Base-by-base conservation (phyloP, 2,797 vertebrate genomes). In the Leptoclinus maculatus region DNA sequence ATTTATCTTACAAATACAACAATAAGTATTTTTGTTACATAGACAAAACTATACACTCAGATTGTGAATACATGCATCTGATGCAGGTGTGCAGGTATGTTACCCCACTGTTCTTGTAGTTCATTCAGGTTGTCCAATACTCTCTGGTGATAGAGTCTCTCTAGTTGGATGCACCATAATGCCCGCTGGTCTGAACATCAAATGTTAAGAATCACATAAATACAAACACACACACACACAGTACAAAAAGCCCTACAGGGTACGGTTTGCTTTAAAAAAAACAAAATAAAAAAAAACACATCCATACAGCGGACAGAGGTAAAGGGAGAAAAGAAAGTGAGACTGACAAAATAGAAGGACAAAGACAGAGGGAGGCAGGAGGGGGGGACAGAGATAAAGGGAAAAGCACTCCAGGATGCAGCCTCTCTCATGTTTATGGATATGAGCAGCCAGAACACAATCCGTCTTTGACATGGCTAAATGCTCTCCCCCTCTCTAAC, bases 31-130 rank as follows among this genome's bases (percentile, higher is more conserved):
- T 27, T 63, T 36, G 60, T 45, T 74, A 56, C 23, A 69, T 2
- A 16, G 2, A 66, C 12, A 45, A 21, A 36, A 38, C 64, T 23
- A 23, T 59, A 21, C 4, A 6, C 11, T 60, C 19, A 1, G 13
- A 49, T 36, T 74, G 34, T 79, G n/a, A 34, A 62, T 67, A 27
- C 14, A 4, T 58, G 54, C 8, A 12, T 78, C 4, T 29, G 36
- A 21, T 60, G 53, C 27, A 21, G n/a, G 41, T 77, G 56, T 73
- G 70, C 25, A 34, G 56, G 45, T 25, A 10, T 25, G 8, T 92
- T 91, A 99, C 97, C 97, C 97, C 97, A 99, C 39, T 97, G 95
- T 27, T 97, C 93, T 83, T 99, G 97, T 89, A 99, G 95, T 76
- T 94, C 91, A 83, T 95, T 94, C 78, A 99, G 95, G 93, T 99